Base-by-base conservation (phyloP, 1,140 invertebrate species). In the Hyles vespertilio region DNA sequence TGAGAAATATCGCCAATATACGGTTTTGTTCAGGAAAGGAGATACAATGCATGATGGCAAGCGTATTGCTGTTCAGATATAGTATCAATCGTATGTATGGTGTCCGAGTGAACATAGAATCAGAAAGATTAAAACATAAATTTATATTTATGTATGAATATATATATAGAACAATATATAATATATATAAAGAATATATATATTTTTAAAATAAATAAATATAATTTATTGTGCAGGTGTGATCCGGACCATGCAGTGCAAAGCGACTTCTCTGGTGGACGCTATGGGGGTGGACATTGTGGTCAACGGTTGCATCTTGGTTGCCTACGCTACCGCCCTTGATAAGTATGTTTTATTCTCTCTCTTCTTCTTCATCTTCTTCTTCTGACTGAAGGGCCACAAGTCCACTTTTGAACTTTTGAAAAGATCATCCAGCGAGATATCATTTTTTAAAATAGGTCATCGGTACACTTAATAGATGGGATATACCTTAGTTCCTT, bases 241-340 rank as follows among this genome's bases (percentile, higher is more conserved):
- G 51, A 90, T 74, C 7, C 76, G 71, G 72, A 92, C 57, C 82
- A 96, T 89, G 82, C 95, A 68, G 89, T 96, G 65, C 91, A 91
- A 93, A 67, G 93, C 84, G 2, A 84, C 90, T 5, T 92, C 91
- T 63, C 73, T 79, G 3, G 91, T 92, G 0, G 96, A 97, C 64
- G 90, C 96, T 0, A 92, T 97, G 22, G 95, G 96, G 0, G 96
- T 97, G 0, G 96, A 97, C 79, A 90, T 95, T 43, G 93, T 94
- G 1, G 93, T 94, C 12, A 97, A 96, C 74, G 92, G 93, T 11
- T 92, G 97, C 65, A 94, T 97, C 54, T 89, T 94, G 3, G 91
- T 94, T 6, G 95, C 93, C 2, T 96, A 94, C 89, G 89, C 93
- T 74, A 90, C 91, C 32, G 91, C 91, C n/a, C 76, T 89, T 52